Conservation (phyloP, 2,888 invertebrate species). For the Matsumyia berberina region DNA sequence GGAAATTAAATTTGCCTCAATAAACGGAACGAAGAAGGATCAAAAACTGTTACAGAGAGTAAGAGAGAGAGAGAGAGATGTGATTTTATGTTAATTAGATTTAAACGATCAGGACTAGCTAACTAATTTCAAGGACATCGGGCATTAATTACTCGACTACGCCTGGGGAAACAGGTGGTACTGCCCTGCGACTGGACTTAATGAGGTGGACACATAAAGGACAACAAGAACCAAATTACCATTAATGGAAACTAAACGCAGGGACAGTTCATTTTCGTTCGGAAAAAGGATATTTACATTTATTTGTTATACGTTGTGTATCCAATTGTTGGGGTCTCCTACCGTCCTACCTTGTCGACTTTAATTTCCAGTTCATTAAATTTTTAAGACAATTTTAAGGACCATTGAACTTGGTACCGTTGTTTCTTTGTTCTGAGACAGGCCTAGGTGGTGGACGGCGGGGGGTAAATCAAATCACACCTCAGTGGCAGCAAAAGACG, state of each 20-base stretch:
- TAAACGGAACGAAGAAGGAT: conserved; percentile 33
- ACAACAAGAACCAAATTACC: conserved; percentile 35
- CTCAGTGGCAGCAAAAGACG: conserved; percentile 36
- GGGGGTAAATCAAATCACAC: conserved; percentile 49
- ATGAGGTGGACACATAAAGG: conserved; percentile 36
- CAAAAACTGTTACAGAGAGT: conserved; percentile 20
- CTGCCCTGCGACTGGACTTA: conserved; percentile 24
- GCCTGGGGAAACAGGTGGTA: conserved; percentile 13
- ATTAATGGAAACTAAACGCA: conserved; percentile 36
- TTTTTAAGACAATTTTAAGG: conserved; percentile 63
- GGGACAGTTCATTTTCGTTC: conserved; percentile 29
- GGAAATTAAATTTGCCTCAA: conserved; percentile 42
- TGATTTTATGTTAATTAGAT: conserved; percentile 50
- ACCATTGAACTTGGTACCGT: conserved; percentile 44
- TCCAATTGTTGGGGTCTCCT: too few species aligned
- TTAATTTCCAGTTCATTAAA: conserved; percentile 63
- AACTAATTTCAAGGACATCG: conserved; percentile 31
- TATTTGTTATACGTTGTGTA: not conserved
- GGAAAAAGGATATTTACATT: not conserved
- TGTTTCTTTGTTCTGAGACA: not conserved
- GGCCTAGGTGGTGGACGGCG: too few species aligned
- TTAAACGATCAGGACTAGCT: conserved; percentile 16
- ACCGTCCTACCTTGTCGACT: not conserved
- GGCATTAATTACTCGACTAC: conserved; percentile 21
- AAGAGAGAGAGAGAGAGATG: not conserved